Evolutionary conservation across 2,888 invertebrate species (phyloP), one percentile per base, ranked within the genome.

Genomic region (Drosophila kuntzei): DNA sequence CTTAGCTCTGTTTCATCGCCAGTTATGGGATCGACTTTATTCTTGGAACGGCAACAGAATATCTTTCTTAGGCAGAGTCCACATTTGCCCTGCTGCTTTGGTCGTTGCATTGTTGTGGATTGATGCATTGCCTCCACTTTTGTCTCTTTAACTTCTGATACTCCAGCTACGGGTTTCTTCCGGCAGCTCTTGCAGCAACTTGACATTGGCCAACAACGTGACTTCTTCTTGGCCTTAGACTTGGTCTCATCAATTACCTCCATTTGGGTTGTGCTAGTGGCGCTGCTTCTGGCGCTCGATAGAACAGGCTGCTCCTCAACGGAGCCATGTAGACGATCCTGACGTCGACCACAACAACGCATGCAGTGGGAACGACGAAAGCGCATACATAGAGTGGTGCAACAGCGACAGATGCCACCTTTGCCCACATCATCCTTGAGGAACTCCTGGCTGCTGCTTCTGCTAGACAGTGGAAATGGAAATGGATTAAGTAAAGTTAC

Each of bases 121-220:
- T 57, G 59, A 8, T 44, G 79, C 73, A 54, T 85, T 76, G 50
- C 79, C 76, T 37, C 68, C 62, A 73, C 80, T 70, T 66, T 37
- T 47, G 57, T 49, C 64, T 69, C 44, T 75, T 70, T 59, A 11
- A 46, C 44, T 22, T 66, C 60, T 20, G 58, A 11, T 16, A 59
- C 61, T 1, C 6, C 46, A 9, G 36, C 49, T 39, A 46, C 44
- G 32, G 73, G 91, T 64, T 94, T 94, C 0, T 76, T 81, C 32
- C 85, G 83, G 58, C 93, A 86, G 20, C 92, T 89, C 71, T 92
- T 93, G 79, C 93, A 93, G 62, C 92, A 92, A 69, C 87, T 91
- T 14, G 91, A 76, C 55, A 82, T 89, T 59, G 90, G 90, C 92
- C 92, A 92, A 57, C 91, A 92, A 49, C 90, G 87, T 16, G 76